These are phyloP conservation scores for Leucoraja erinaceus DNA, from an alignment of 2,113 vertebrate species.

Conservation along the genomic window DNA sequence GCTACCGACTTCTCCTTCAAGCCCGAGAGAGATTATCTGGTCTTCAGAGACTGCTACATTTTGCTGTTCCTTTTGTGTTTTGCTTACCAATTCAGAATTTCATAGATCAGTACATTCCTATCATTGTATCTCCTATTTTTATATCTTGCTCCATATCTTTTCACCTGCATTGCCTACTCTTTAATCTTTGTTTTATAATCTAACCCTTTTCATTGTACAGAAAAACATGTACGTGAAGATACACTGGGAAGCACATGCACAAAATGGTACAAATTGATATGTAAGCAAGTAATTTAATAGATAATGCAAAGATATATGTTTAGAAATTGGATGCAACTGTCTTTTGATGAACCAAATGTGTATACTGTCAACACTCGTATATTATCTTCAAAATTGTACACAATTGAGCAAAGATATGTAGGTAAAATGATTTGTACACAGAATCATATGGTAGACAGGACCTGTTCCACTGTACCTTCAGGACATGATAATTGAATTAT, in stretches of 20 bases:
- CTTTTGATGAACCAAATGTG: too few relatives aligned
- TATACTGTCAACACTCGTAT: too few relatives aligned
- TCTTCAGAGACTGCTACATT: neutral
- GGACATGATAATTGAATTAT: neutral
- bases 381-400: too few relatives aligned
- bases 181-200: neutral
- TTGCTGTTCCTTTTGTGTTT: neutral
- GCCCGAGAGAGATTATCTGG: slow-evolving; percentile 41
- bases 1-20: slow-evolving; percentile 44
- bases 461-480: neutral
- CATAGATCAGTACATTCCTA: neutral
- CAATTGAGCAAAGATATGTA: too few relatives aligned
- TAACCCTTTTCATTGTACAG: too few relatives aligned
- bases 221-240: neutral
- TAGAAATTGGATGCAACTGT: too few relatives aligned
- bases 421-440: too few relatives aligned
- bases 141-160: neutral
- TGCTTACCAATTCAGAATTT: slow-evolving; percentile 20
- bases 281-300: neutral
- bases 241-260: neutral
- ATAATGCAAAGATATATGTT: neutral
- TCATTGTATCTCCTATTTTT: neutral
- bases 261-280: neutral
- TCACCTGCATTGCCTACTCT: neutral
- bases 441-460: too few relatives aligned